Evolutionary conservation across 2,797 vertebrate species (phyloP).

Genomic region (Pelodytes ibericus): DNA sequence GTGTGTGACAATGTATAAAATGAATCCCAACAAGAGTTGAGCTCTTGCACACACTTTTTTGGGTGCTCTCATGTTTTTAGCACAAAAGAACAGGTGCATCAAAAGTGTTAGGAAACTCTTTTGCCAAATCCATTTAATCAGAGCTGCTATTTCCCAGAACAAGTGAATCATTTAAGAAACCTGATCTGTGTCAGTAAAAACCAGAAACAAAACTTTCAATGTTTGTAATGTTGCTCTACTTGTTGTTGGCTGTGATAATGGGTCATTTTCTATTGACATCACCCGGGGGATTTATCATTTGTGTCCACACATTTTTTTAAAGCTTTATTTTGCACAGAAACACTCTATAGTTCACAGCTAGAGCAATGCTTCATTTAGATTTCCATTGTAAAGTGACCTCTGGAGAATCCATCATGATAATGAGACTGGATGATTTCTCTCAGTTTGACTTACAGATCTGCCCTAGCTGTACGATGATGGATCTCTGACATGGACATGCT

Average conservation of each 20-base stretch:
- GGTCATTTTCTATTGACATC: slow-evolving; percentile 20
- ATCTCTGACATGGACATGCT: too few species aligned
- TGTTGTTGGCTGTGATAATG: background rate
- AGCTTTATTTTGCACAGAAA: background rate
- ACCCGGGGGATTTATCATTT: background rate
- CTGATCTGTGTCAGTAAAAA: background rate
- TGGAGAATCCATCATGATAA: background rate
- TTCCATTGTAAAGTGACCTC: background rate
- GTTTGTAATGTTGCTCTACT: background rate
- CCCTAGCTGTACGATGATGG: slow-evolving; percentile 1
- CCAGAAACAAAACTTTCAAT: background rate
- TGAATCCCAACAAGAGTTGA: too few species aligned
- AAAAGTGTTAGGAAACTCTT: too few species aligned
- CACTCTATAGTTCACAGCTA: accelerated
- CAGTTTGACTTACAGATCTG: background rate
- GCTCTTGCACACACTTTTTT: too few species aligned
- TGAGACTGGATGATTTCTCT: background rate
- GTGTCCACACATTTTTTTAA: slow-evolving; percentile 15
- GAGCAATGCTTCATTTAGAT: slow-evolving; percentile 7
- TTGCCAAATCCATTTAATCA: too few species aligned
- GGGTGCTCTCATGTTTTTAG: too few species aligned
- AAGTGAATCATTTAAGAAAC: slow-evolving; percentile 14
- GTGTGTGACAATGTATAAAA: too few species aligned
- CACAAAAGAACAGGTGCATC: too few species aligned
- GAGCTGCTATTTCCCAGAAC: too few species aligned